Evolutionary conservation across 2,113 vertebrate species (phyloP).

Genomic region (Accipiter cooperii): DNA sequence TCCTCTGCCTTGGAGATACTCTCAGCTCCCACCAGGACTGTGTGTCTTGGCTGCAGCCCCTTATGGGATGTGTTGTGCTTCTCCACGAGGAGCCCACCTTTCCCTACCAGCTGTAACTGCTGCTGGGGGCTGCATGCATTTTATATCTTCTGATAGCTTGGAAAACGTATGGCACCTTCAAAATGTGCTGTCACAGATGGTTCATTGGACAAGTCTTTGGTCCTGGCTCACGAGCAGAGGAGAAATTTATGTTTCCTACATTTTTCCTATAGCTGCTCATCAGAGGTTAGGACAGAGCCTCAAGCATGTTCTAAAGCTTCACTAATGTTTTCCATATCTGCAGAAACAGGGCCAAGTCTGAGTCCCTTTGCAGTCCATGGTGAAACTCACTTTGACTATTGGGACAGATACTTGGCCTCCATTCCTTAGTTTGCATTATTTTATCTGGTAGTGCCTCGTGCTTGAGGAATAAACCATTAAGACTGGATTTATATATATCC

Average conservation of each 20-base stretch:
- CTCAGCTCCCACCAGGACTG: neutral
- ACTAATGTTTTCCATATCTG: constrained; percentile 29
- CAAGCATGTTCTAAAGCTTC: constrained; percentile 43
- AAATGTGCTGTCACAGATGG: neutral
- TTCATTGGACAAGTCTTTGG: neutral
- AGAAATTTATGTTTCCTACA: constrained; percentile 31
- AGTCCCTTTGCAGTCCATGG: neutral
- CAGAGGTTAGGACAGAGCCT: constrained; percentile 11
- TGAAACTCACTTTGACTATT: constrained; percentile 7
- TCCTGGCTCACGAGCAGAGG: neutral
- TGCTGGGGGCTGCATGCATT: neutral
- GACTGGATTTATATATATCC: neutral
- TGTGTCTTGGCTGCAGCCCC: neutral
- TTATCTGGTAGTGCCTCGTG: neutral
- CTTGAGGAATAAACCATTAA: constrained; percentile 13
- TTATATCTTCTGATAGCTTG: neutral
- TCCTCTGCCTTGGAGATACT: neutral
- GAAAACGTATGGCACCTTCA: neutral
- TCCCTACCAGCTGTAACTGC: neutral
- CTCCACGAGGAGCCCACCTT: neutral
- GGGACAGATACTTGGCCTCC: constrained; percentile 24
- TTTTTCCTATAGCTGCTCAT: constrained; percentile 44
- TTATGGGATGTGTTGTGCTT: neutral
- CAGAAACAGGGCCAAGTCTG: neutral
- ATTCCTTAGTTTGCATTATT: neutral